A percentile compares a stretch with the other conserved stretches of the same genome.
These are phyloP conservation scores for Actenoides lindsayi DNA, from an alignment of 2,113 vertebrate species.

Conservation along the genomic window DNA sequence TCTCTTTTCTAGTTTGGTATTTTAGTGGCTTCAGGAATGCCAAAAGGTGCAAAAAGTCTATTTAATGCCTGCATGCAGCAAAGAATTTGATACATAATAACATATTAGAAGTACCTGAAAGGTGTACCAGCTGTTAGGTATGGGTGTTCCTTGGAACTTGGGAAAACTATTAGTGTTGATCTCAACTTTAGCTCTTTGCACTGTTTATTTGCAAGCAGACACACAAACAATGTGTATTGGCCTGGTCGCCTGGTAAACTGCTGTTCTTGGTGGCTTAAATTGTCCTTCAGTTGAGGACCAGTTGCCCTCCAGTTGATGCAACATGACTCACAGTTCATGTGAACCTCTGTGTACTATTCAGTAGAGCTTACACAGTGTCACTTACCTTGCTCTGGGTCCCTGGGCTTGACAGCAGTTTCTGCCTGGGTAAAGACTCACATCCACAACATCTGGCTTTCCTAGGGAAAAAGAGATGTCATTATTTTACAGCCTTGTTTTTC, in stretches of 20 bases:
- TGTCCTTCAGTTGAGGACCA: background rate
- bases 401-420: background rate
- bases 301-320: background rate
- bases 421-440: background rate
- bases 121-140: background rate
- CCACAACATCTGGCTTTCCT: background rate
- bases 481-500: conserved; percentile 1
- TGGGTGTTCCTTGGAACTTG: background rate
- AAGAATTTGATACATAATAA: background rate
- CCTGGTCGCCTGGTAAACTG: background rate
- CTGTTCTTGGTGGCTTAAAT: background rate
- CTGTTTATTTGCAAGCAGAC: background rate
- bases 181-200: background rate
- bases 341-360: background rate
- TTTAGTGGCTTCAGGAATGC: background rate
- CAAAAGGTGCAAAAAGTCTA: background rate
- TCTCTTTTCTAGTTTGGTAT: background rate
- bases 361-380: background rate
- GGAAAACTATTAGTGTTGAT: background rate
- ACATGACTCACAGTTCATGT: background rate
- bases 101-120: background rate
- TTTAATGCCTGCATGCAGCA: background rate
- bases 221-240: background rate
- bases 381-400: background rate
- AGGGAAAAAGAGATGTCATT: background rate